These are phyloP conservation scores for Petrolisthes cinctipes DNA, from an alignment of 2,888 invertebrate genomes.

Conservation along the genomic window DNA sequence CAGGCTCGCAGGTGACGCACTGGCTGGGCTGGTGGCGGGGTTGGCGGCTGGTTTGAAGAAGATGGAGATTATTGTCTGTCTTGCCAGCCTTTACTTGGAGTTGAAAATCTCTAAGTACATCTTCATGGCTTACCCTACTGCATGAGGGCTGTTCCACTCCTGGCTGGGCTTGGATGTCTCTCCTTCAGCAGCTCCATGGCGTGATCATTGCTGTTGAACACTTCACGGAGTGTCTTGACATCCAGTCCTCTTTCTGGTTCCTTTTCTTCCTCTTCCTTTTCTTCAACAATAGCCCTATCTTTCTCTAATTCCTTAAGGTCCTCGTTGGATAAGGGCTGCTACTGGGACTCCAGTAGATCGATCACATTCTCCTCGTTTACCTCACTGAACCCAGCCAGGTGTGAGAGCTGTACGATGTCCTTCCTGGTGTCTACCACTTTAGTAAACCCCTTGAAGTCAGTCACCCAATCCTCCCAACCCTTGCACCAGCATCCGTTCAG, in stretches of 20 bases:
- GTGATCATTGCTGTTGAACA: not conserved
- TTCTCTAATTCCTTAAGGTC: not conserved
- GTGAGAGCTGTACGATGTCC: not conserved
- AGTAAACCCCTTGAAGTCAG: not conserved
- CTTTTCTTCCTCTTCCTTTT: not conserved
- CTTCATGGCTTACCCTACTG: not conserved
- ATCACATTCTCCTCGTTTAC: not conserved
- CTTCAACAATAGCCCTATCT: not conserved
- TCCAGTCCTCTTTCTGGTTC: not conserved
- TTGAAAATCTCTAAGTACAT: not conserved
- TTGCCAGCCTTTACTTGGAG: not conserved
- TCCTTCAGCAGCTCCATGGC: not conserved
- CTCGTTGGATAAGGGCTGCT: not conserved
- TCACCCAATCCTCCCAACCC: not conserved
- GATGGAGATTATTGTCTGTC: conserved; percentile 4
- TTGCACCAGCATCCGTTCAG: not conserved
- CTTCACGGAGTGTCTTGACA: not conserved
- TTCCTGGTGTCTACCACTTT: not conserved
- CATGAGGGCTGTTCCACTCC: not conserved
- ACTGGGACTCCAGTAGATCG: not conserved
- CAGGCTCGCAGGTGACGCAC: too few relatives aligned
- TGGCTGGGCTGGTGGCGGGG: not conserved
- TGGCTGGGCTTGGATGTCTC: not conserved
- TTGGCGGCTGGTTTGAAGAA: not conserved
- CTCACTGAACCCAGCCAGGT: not conserved